phyloP scores from a whole-genome alignment of 2,113 vertebrate genomes.

The mouse (Mus musculus) region DNA sequence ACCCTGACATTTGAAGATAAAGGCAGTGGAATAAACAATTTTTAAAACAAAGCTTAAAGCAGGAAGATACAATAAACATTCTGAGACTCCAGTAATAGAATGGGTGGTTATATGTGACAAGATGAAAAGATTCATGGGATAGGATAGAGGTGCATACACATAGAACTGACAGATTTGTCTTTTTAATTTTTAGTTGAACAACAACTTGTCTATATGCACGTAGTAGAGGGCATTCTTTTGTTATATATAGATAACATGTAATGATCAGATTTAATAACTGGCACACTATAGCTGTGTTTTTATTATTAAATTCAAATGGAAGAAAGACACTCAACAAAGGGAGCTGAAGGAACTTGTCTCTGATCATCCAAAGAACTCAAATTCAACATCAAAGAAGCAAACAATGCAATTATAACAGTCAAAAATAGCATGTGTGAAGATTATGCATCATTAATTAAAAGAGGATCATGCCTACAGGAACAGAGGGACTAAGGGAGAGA shows the following conservation, averaged over 20 bases:
- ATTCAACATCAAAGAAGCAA: not conserved
- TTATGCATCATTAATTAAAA: not conserved
- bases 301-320: not conserved
- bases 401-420: not conserved
- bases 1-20: not conserved
- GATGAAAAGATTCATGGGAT: not conserved
- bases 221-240: not conserved
- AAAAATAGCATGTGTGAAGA: not conserved
- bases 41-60: not conserved
- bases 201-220: not conserved
- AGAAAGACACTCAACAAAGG: not conserved
- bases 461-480: not conserved
- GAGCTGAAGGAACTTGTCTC: not conserved
- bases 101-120: not conserved
- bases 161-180: not conserved
- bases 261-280: not conserved
- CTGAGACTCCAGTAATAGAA: not conserved
- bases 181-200: not conserved
- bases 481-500: too few relatives aligned
- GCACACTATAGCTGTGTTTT: not conserved
- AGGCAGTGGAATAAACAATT: not conserved
- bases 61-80: not conserved
- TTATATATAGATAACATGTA: too few relatives aligned
- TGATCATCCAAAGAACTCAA: not conserved
- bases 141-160: not conserved